Conservation (phyloP, 2,113 vertebrate species). For the Calidris pugnax region DNA sequence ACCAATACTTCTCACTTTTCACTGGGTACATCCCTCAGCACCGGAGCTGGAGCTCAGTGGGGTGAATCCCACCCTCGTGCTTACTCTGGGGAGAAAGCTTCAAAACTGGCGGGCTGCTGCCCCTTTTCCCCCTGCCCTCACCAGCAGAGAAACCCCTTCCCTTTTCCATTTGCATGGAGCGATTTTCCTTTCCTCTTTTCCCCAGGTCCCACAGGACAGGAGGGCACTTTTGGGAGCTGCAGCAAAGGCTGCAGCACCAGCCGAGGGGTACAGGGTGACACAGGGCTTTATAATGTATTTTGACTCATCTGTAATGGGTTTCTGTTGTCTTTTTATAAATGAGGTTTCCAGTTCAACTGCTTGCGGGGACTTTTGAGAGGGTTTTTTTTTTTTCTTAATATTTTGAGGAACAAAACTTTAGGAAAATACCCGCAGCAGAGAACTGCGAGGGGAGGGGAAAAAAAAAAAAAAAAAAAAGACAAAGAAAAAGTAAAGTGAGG, state of each 20-base stretch:
- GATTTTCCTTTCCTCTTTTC: not conserved
- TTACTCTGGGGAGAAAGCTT: not conserved
- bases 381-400: not conserved
- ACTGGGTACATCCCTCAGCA: fast-evolving
- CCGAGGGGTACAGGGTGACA: fast-evolving
- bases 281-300: fast-evolving
- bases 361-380: conserved; percentile 20
- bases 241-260: not conserved
- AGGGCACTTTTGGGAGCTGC: fast-evolving
- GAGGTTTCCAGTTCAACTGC: not conserved
- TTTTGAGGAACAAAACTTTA: conserved; percentile 59
- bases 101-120: not conserved
- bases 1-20: not conserved
- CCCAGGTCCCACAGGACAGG: not conserved
- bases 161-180: fast-evolving
- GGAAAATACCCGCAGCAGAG: conserved; percentile 39
- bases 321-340: not conserved
- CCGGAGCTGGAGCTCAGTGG: not conserved
- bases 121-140: not conserved
- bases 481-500: not conserved
- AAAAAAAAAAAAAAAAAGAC: not conserved
- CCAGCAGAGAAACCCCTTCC: not conserved
- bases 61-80: not conserved
- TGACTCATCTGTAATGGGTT: not conserved
- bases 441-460: not conserved